These are phyloP conservation scores for Ophion obscuratus DNA, from an alignment of 2,888 invertebrate genomes.

Conservation along the genomic window DNA sequence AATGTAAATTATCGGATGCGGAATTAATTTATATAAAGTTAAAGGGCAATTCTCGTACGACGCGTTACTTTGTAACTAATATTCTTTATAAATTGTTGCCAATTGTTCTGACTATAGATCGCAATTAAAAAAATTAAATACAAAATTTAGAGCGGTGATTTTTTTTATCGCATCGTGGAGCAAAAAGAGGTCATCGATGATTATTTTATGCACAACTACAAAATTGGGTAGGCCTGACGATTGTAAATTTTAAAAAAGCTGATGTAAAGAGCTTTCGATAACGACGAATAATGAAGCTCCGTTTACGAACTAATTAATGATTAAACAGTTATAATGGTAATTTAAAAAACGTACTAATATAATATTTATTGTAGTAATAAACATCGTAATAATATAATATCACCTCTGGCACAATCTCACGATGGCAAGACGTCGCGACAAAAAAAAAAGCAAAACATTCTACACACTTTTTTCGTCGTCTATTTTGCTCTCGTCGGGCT, in stretches of 20 bases:
- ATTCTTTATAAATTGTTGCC: slow-evolving; percentile 1
- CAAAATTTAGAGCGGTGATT: neutral
- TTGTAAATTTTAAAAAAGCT: slow-evolving; percentile 7
- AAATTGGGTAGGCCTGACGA: slow-evolving; percentile 37
- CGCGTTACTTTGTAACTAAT: slow-evolving; percentile 5
- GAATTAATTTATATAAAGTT: neutral
- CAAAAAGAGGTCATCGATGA: neutral
- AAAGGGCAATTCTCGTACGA: neutral
- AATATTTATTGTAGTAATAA: slow-evolving; percentile 84
- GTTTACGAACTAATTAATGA: slow-evolving; percentile 43
- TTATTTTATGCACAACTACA: neutral
- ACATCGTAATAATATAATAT: slow-evolving; percentile 84
- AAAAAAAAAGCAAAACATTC: slow-evolving; percentile 70
- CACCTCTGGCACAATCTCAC: slow-evolving; percentile 84
- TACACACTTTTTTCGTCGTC: slow-evolving; percentile 60
- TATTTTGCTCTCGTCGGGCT: slow-evolving; percentile 39
- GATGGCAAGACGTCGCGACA: slow-evolving; percentile 84
- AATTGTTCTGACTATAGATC: neutral
- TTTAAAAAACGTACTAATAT: slow-evolving; percentile 84
- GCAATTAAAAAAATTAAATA: neutral
- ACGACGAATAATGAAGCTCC: slow-evolving; percentile 26
- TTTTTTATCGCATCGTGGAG: neutral
- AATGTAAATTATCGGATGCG: neutral
- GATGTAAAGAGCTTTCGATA: slow-evolving; percentile 12
- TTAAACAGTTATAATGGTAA: slow-evolving; percentile 64